Evolutionary conservation across 2,113 vertebrate species (phyloP).

Genomic region (Glaucidium brasilianum): DNA sequence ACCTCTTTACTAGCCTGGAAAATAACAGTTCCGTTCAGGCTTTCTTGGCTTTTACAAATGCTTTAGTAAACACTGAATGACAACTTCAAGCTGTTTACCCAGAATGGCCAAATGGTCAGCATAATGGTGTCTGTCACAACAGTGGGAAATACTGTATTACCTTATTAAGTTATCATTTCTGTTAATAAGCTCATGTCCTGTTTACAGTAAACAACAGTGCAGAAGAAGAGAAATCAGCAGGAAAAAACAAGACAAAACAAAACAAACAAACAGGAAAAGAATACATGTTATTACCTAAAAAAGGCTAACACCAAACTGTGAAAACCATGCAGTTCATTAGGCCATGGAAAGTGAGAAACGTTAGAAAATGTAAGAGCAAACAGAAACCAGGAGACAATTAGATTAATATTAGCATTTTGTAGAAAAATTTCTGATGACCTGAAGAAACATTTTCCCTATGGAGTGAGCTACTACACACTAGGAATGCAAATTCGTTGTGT

Average conservation of each 20-base stretch:
- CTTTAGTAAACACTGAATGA: slow-evolving; percentile 13
- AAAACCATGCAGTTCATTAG: background rate
- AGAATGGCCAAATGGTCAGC: slow-evolving; percentile 49
- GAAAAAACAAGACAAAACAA: too few relatives aligned
- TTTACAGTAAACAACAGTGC: background rate
- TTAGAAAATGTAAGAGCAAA: background rate
- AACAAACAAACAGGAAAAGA: background rate
- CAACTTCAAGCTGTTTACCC: slow-evolving; percentile 58
- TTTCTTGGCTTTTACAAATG: slow-evolving; percentile 43
- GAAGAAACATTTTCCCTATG: background rate
- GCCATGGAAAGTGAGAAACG: background rate
- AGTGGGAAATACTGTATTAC: slow-evolving; percentile 11
- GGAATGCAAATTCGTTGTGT: background rate
- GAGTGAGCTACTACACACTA: background rate
- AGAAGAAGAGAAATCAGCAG: background rate
- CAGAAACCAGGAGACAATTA: background rate
- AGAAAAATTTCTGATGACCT: background rate
- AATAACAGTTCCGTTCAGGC: background rate
- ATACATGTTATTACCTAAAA: background rate
- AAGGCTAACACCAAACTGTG: background rate
- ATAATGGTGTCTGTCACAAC: slow-evolving; percentile 49
- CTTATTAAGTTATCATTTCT: slow-evolving; percentile 54
- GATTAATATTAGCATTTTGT: background rate
- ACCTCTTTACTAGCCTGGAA: background rate
- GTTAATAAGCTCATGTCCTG: slow-evolving; percentile 4